phyloP scores from a whole-genome alignment of 1,140 invertebrate species.

The Melitaea cinxia region DNA sequence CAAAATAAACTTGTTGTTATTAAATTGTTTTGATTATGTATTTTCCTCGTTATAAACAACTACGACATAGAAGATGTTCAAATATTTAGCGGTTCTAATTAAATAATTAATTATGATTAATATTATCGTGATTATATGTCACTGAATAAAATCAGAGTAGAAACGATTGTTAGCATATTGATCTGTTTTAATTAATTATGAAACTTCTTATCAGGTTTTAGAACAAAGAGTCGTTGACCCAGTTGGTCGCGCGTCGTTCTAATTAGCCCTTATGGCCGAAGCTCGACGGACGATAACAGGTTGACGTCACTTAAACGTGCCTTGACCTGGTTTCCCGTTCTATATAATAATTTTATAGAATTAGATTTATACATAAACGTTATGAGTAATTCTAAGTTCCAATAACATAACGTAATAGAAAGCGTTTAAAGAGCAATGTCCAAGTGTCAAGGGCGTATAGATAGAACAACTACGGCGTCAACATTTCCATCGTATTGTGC shows the following conservation, averaged over 20 bases:
- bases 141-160: background rate
- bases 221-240: constrained; percentile 75
- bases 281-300: constrained; percentile 50
- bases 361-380: constrained; percentile 51
- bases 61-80: background rate
- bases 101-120: background rate
- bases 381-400: constrained; percentile 34
- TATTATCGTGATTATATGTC: background rate
- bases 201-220: constrained; percentile 54
- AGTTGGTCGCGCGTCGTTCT: constrained; percentile 51
- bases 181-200: constrained; percentile 41
- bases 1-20: constrained; percentile 35
- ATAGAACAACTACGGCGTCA: constrained; percentile 35
- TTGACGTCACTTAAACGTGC: constrained; percentile 54
- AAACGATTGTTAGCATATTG: background rate
- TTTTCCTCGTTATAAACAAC: constrained; percentile 23
- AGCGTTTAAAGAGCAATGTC: constrained; percentile 29
- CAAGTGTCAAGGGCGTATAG: constrained; percentile 37
- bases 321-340: constrained; percentile 60
- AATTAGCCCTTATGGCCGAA: constrained; percentile 69
- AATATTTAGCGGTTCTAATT: background rate
- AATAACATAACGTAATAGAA: constrained; percentile 25
- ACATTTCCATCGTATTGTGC: constrained; percentile 29
- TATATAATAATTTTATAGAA: constrained; percentile 48
- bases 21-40: constrained; percentile 26